Conservation (phyloP, 1,140 invertebrate genomes). For the Heliconius eleuchia region DNA sequence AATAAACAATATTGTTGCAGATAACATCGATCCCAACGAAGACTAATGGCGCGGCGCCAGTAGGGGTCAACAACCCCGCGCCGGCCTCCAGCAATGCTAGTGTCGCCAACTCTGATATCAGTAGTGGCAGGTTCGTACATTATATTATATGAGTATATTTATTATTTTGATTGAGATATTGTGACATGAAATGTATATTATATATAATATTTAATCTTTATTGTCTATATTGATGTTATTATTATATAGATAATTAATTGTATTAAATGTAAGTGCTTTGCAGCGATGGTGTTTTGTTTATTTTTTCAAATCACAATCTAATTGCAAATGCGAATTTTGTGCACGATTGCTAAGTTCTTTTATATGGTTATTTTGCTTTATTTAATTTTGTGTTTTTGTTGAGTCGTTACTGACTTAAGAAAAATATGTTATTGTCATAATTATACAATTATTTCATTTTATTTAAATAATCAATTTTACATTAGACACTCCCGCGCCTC, state of each 20-base stretch:
- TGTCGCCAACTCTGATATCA: conserved; percentile 76
- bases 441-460: neutral
- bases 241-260: conserved; percentile 5
- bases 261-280: neutral
- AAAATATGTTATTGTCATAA: neutral
- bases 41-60: conserved; percentile 49
- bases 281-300: neutral
- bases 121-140: conserved; percentile 70
- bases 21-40: conserved; percentile 76
- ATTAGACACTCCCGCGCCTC: conserved; percentile 85
- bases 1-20: conserved; percentile 48
- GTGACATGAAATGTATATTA: too few relatives aligned
- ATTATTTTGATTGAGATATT: neutral
- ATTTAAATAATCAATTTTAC: neutral
- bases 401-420: neutral
- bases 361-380: neutral
- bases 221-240: neutral
- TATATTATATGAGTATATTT: neutral
- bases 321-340: conserved; percentile 1
- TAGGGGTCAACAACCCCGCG: conserved; percentile 66
- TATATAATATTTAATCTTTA: neutral
- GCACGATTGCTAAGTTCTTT: neutral
- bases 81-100: conserved; percentile 81
- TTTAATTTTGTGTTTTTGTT: neutral
- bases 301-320: neutral